These are phyloP conservation scores for Sebastiscus tertius DNA, from an alignment of 2,797 vertebrate species.

Conservation along the genomic window DNA sequence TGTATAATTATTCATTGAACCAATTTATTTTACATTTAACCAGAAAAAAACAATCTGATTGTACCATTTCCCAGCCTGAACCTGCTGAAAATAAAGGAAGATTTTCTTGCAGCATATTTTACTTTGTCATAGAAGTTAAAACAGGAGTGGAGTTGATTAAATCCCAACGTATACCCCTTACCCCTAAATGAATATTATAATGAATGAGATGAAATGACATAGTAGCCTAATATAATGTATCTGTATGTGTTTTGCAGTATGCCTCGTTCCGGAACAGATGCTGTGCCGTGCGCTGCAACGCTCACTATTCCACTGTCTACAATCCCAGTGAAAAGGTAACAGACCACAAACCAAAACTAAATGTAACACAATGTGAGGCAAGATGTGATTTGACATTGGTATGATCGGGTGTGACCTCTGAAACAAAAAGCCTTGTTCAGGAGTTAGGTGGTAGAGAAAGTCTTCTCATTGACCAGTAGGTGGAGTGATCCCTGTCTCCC, in stretches of 20 bases:
- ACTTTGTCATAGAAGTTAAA: neutral
- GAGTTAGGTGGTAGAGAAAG: neutral
- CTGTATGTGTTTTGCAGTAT: constrained; percentile 65
- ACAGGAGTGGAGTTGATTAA: neutral
- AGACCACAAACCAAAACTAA: neutral
- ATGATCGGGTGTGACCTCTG: neutral
- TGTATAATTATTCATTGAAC: neutral
- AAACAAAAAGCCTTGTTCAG: neutral
- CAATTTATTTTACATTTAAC: neutral
- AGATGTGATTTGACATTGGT: neutral
- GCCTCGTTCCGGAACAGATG: constrained; percentile 65
- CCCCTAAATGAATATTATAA: neutral
- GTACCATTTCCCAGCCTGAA: too few relatives aligned
- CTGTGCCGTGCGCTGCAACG: constrained; percentile 41
- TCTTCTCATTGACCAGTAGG: neutral
- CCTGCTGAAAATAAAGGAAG: neutral
- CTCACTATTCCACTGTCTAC: constrained; percentile 71
- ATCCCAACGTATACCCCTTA: neutral
- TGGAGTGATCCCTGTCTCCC: neutral
- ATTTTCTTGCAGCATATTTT: neutral
- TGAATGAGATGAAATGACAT: neutral
- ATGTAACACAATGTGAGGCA: neutral
- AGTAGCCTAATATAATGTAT: neutral
- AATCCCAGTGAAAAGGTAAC: constrained; percentile 75
- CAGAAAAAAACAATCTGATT: neutral